phyloP scores from a whole-genome alignment of 1,140 invertebrate genomes.

The Melitaea cinxia region DNA sequence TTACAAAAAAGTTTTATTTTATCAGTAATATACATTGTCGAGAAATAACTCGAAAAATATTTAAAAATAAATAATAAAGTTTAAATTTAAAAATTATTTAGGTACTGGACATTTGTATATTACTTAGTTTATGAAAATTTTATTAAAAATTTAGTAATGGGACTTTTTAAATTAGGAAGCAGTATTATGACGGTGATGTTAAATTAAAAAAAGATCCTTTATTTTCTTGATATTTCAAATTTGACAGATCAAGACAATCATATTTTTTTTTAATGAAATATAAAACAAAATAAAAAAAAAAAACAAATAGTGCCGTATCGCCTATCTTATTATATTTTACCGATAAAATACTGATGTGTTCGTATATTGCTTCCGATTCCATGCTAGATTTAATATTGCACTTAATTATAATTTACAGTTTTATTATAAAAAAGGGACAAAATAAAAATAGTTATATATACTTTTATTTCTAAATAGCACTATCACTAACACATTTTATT shows the following conservation, averaged over 20 bases:
- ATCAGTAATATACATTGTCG: conserved; percentile 32
- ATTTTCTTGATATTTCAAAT: too few species aligned
- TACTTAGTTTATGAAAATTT: neutral
- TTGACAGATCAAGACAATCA: neutral
- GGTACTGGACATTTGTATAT: neutral
- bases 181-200: conserved; percentile 10
- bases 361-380: conserved; percentile 67
- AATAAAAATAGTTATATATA: conserved; percentile 37
- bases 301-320: too few species aligned
- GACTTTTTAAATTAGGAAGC: neutral
- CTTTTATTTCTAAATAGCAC: conserved; percentile 50
- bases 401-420: conserved; percentile 41
- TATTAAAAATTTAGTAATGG: neutral
- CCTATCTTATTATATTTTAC: conserved; percentile 19
- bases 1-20: conserved; percentile 18
- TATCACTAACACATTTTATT: conserved; percentile 78
- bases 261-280: too few species aligned
- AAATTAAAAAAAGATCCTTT: too few species aligned
- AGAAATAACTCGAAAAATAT: neutral
- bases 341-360: conserved; percentile 65
- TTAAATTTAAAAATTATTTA: neutral
- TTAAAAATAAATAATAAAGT: neutral
- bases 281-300: too few species aligned
- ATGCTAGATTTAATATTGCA: conserved; percentile 70
- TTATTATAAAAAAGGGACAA: conserved; percentile 28